These are phyloP conservation scores for Euura lappo DNA, from an alignment of 1,140 invertebrate genomes.

Conservation along the genomic window DNA sequence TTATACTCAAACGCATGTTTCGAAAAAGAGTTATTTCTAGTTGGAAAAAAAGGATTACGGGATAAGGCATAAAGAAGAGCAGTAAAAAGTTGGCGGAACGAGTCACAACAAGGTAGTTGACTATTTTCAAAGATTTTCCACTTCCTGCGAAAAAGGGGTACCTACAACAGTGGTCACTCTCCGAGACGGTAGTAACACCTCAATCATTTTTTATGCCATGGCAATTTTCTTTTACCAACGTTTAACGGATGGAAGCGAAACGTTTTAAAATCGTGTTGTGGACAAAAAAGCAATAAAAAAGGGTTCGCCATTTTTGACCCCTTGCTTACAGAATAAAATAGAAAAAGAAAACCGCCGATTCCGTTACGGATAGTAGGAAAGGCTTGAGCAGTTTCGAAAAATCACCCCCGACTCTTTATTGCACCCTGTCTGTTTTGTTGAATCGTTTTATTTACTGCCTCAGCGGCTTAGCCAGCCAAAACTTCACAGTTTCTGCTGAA, in stretches of 20 bases:
- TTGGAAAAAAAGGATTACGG: background rate
- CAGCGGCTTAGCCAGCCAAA: too few relatives aligned
- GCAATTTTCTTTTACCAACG: background rate
- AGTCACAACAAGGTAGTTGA: background rate
- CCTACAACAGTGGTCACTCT: background rate
- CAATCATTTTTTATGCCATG: slow-evolving; percentile 1
- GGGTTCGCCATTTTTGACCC: slow-evolving; percentile 13
- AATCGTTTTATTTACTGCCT: background rate
- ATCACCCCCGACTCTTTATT: background rate
- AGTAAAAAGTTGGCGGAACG: background rate
- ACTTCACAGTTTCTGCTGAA: too few relatives aligned
- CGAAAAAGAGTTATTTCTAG: background rate
- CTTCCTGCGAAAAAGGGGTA: background rate
- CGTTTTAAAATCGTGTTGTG: background rate
- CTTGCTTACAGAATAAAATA: slow-evolving; percentile 25
- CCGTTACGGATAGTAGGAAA: slow-evolving; percentile 44
- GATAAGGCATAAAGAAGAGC: background rate
- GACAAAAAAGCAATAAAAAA: slow-evolving; percentile 26
- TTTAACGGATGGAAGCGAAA: background rate
- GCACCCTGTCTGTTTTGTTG: background rate
- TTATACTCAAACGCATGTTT: too few relatives aligned
- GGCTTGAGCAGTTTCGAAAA: slow-evolving; percentile 24
- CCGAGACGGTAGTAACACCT: background rate
- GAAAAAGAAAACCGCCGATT: slow-evolving; percentile 39
- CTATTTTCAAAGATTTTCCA: background rate